These are phyloP conservation scores for Cotesia typhae DNA, from an alignment of 1,140 invertebrate genomes.

Conservation along the genomic window DNA sequence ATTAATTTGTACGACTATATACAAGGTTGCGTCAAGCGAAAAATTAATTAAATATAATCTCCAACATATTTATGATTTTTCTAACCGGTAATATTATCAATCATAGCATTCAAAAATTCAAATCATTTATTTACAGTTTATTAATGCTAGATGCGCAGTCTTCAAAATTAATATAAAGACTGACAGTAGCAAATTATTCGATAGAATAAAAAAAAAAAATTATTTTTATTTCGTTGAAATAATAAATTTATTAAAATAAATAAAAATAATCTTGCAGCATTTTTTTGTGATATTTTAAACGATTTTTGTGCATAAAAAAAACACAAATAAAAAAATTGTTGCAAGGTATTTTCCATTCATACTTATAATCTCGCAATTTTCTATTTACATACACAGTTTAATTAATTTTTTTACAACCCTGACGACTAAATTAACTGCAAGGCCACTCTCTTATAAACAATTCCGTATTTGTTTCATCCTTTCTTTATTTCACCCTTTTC, in stretches of 20 bases:
- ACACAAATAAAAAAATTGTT: too few species aligned
- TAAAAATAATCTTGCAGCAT: neutral
- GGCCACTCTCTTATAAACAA: slow-evolving; percentile 1
- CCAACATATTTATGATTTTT: neutral
- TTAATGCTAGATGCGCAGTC: slow-evolving; percentile 51
- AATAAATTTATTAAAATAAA: slow-evolving; percentile 23
- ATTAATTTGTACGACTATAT: slow-evolving; percentile 54
- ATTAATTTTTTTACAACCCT: neutral
- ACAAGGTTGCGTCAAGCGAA: slow-evolving; percentile 54
- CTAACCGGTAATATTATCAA: too few species aligned
- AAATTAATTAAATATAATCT: neutral
- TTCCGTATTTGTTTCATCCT: neutral
- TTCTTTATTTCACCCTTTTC: neutral
- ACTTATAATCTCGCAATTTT: neutral
- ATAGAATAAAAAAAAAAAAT: slow-evolving; percentile 35
- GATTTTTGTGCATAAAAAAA: too few species aligned
- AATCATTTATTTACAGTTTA: neutral
- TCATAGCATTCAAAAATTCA: too few species aligned
- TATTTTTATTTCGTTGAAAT: slow-evolving; percentile 23
- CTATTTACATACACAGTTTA: neutral
- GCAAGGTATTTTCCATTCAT: too few species aligned
- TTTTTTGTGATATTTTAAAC: neutral
- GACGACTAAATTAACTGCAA: neutral
- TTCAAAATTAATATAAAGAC: slow-evolving; percentile 49
- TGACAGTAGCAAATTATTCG: slow-evolving; percentile 49